Percentiles rank a stretch among this genome's conserved stretches.
Conservation (phyloP, 2,888 invertebrate species). For the Ophonus ardosiacus region DNA sequence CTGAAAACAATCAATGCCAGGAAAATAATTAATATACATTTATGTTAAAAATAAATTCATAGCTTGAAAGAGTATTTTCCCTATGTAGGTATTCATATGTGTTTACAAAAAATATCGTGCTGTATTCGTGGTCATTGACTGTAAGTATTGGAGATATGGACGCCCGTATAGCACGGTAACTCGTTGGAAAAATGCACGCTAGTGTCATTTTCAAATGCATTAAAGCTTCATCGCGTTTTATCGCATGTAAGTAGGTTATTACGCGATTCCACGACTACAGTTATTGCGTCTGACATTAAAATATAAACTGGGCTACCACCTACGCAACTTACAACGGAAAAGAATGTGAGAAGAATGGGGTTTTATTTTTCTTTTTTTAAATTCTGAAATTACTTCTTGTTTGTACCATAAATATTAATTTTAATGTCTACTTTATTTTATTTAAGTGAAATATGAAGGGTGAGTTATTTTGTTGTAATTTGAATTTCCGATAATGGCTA, state of each 20-base stretch:
- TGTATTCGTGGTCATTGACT: neutral
- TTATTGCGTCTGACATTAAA: constrained; percentile 22
- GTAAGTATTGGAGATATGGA: neutral
- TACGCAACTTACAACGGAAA: constrained; percentile 13
- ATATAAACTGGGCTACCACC: constrained; percentile 30
- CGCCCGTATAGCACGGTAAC: neutral
- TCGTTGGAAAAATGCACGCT: neutral
- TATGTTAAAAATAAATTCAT: too few species aligned
- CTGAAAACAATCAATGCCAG: neutral
- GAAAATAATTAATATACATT: neutral
- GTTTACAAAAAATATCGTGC: neutral
- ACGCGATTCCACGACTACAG: constrained; percentile 21
- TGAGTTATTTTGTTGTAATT: too few species aligned
- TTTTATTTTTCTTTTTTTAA: neutral
- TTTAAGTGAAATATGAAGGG: too few species aligned
- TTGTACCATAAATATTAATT: too few species aligned
- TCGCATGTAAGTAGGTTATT: constrained; percentile 41
- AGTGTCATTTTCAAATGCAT: constrained; percentile 30
- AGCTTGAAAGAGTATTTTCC: too few species aligned
- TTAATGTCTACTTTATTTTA: too few species aligned
- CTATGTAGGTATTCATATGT: too few species aligned
- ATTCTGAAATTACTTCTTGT: neutral
- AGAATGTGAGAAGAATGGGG: neutral
- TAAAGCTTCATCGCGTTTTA: neutral
- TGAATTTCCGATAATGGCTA: too few species aligned